A percentile compares a stretch with the other conserved stretches of the same genome.
phyloP scores from a whole-genome alignment of 2,113 vertebrate genomes.

The Macquaria ambigua region DNA sequence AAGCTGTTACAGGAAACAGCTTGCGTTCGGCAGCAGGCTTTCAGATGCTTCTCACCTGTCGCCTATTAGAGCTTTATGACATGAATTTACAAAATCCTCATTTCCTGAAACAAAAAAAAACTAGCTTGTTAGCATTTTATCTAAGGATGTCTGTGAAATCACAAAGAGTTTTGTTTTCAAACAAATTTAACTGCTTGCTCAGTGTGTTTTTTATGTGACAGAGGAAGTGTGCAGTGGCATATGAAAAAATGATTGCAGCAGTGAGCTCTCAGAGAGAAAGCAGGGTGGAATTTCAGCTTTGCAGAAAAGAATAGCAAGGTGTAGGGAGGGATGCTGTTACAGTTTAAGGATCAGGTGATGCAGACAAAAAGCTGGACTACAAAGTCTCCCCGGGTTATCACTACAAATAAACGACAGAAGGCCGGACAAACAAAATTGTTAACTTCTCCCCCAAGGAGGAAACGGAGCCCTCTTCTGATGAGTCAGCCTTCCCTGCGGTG shows the following conservation, averaged over 20 bases:
- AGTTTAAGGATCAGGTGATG: constrained; percentile 51
- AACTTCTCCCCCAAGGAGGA: constrained; percentile 55
- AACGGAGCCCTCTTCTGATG: constrained; percentile 53
- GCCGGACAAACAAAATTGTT: constrained; percentile 41
- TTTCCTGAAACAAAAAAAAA: constrained; percentile 7
- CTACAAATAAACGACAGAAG: constrained; percentile 68
- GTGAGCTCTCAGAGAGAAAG: constrained; percentile 35
- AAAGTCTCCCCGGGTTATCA: constrained; percentile 55
- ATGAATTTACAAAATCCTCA: constrained; percentile 21
- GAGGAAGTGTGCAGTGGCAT: constrained; percentile 8
- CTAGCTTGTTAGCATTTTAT: constrained; percentile 27
- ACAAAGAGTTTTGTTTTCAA: constrained; percentile 9
- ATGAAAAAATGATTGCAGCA: constrained; percentile 21
- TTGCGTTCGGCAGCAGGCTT: constrained; percentile 50
- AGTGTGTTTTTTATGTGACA: constrained; percentile 33
- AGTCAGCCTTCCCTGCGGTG: constrained; percentile 48
- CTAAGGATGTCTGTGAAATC: background rate
- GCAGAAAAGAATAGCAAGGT: constrained; percentile 47
- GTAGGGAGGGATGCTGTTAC: constrained; percentile 58
- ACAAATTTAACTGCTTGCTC: background rate
- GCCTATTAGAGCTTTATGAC: constrained; percentile 16
- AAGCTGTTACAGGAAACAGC: constrained; percentile 79
- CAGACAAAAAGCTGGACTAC: constrained; percentile 39
- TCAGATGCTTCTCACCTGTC: constrained; percentile 68
- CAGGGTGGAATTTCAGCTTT: constrained; percentile 71